Percentiles rank a stretch among this genome's conserved stretches.
phyloP scores from a whole-genome alignment of 2,888 invertebrate genomes.

The Orchesellides sinensis region DNA sequence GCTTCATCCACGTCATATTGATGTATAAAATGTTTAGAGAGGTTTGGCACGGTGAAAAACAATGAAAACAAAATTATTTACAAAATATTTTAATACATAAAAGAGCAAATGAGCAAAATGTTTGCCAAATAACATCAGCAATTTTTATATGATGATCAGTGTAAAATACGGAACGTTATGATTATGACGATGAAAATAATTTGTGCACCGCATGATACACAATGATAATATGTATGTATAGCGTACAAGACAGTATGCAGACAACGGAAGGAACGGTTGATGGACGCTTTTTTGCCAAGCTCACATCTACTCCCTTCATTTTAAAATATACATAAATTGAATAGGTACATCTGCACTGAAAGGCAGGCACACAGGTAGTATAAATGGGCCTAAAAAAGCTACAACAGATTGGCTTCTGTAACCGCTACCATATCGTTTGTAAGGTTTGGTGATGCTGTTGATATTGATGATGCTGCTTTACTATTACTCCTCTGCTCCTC shows the following conservation, averaged over 20 bases:
- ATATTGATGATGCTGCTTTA: slow-evolving; percentile 4
- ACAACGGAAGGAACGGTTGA: slow-evolving; percentile 58
- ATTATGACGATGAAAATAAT: not conserved
- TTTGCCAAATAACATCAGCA: not conserved
- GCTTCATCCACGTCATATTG: too few species aligned
- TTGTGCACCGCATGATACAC: not conserved
- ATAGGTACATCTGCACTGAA: slow-evolving; percentile 5
- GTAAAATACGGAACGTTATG: not conserved
- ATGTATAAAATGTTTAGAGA: too few species aligned
- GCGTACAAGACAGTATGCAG: not conserved
- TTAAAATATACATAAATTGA: not conserved
- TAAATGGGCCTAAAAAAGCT: too few species aligned
- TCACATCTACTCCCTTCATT: slow-evolving; percentile 25
- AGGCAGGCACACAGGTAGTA: not conserved
- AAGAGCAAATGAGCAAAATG: not conserved
- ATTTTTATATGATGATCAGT: not conserved
- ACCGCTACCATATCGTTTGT: slow-evolving; percentile 54
- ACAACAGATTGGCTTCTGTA: slow-evolving; percentile 39
- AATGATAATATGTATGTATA: not conserved
- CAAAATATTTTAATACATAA: too few species aligned
- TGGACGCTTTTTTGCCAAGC: slow-evolving; percentile 55
- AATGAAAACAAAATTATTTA: too few species aligned
- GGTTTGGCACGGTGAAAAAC: too few species aligned
- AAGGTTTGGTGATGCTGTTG: slow-evolving; percentile 33
- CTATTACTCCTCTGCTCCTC: not conserved